These are phyloP conservation scores for Melangyna quadrimaculata DNA, from an alignment of 2,888 invertebrate species.

Conservation along the genomic window DNA sequence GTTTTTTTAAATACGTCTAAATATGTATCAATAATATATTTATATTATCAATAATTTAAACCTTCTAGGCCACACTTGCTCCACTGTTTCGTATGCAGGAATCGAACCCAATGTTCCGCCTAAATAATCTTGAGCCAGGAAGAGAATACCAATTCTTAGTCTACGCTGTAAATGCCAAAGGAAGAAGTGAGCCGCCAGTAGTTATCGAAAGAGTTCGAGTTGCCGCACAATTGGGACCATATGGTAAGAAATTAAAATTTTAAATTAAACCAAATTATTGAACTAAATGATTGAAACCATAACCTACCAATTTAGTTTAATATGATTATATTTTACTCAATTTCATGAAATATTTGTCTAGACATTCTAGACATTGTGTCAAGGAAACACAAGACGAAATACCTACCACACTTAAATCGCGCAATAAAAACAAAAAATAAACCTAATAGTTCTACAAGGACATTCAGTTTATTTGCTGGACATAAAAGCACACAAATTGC, in stretches of 20 bases:
- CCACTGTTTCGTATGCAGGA: constrained; percentile 85
- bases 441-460: constrained; percentile 33
- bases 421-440: neutral
- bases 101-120: constrained; percentile 86
- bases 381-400: neutral
- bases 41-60: neutral
- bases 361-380: constrained; percentile 14
- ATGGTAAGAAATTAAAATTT: constrained; percentile 77
- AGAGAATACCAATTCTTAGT: constrained; percentile 89
- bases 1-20: too few species aligned
- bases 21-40: neutral
- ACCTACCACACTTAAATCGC: too few species aligned
- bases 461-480: neutral
- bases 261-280: neutral
- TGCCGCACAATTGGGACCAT: constrained; percentile 81
- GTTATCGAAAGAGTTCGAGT: constrained; percentile 83
- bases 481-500: constrained; percentile 32
- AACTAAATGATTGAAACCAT: neutral
- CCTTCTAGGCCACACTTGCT: constrained; percentile 82
- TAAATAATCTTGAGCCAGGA: constrained; percentile 89
- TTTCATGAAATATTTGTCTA: constrained; percentile 6
- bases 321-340: neutral
- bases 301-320: neutral
- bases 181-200: constrained; percentile 88
- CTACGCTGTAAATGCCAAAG: constrained; percentile 91